These are phyloP conservation scores for Heliconius nattereri DNA, from an alignment of 1,140 invertebrate genomes.

Conservation along the genomic window DNA sequence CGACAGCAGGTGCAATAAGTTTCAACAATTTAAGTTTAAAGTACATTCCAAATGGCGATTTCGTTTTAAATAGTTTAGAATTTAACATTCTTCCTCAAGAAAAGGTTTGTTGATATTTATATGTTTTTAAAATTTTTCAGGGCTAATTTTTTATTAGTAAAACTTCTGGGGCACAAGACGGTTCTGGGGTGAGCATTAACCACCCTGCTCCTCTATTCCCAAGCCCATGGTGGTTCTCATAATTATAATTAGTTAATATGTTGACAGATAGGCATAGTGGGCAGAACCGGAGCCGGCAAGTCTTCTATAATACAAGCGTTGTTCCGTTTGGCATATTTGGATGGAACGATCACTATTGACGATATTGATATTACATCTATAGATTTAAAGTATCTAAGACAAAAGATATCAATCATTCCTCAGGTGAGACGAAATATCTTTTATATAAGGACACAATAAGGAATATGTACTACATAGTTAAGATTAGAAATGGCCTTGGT, in stretches of 20 bases:
- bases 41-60: conserved; percentile 83
- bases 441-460: too few species aligned
- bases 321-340: conserved; percentile 87
- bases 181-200: too few species aligned
- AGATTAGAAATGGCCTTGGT: too few species aligned
- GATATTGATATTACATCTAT: conserved; percentile 82
- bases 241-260: not conserved
- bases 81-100: conserved; percentile 86
- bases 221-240: too few species aligned
- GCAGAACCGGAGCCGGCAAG: conserved; percentile 95
- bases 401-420: conserved; percentile 90
- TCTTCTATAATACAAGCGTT: conserved; percentile 92
- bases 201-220: too few species aligned
- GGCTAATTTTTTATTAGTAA: too few species aligned
- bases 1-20: conserved; percentile 84
- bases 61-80: conserved; percentile 84
- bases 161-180: too few species aligned
- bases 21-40: conserved; percentile 85
- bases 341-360: conserved; percentile 84
- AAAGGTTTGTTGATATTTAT: conserved; percentile 82
- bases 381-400: conserved; percentile 84
- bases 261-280: conserved; percentile 86
- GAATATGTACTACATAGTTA: too few species aligned
- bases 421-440: conserved; percentile 81
- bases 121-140: too few species aligned